These are phyloP conservation scores for Drosophila asahinai DNA, from an alignment of 1,140 invertebrate genomes.

Conservation along the genomic window DNA sequence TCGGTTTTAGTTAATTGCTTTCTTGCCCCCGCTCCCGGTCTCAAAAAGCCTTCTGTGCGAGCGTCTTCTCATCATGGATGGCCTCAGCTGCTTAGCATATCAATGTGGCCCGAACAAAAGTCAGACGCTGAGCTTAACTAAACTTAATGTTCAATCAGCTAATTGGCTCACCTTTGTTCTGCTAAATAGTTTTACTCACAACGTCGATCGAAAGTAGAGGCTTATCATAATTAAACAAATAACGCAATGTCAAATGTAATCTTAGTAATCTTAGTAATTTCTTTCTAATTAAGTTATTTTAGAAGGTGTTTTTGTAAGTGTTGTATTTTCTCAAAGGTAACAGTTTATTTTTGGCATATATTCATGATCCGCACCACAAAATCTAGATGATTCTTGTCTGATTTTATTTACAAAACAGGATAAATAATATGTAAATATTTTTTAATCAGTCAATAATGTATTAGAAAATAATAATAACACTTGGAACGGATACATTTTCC, in stretches of 20 bases:
- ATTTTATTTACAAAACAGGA: too few species aligned
- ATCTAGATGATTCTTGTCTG: too few species aligned
- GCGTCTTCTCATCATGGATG: conserved; percentile 30
- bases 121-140: neutral
- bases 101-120: conserved; percentile 29
- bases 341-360: too few species aligned
- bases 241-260: neutral
- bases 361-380: too few species aligned
- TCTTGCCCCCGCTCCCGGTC: conserved; percentile 14
- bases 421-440: too few species aligned
- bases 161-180: conserved; percentile 35
- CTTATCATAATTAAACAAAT: conserved; percentile 27
- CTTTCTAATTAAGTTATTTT: too few species aligned
- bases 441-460: too few species aligned
- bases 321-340: too few species aligned
- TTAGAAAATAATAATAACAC: too few species aligned
- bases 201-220: neutral
- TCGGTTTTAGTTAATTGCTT: conserved; percentile 72
- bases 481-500: too few species aligned
- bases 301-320: too few species aligned
- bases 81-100: conserved; percentile 41
- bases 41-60: conserved; percentile 21
- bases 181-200: conserved; percentile 12
- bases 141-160: conserved; percentile 15
- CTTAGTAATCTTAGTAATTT: too few species aligned